A percentile compares a stretch with the other conserved stretches of the same genome.
Conservation (phyloP, 2,797 vertebrate genomes). For the Lacerta viridis region DNA sequence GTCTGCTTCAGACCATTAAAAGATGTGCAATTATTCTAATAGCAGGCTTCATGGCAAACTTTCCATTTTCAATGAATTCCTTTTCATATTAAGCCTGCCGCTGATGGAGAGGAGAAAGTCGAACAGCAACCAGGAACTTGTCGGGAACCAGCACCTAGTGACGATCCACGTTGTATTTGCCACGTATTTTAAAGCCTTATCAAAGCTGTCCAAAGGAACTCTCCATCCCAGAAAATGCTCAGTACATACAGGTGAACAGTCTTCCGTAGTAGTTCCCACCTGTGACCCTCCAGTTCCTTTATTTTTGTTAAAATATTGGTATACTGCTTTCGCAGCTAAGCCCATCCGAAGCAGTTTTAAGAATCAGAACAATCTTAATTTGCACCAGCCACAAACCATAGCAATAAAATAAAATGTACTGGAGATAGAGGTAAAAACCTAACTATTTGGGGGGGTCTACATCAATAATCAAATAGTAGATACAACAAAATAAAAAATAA, state of each 20-base stretch:
- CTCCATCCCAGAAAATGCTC: conserved; percentile 33
- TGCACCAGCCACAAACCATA: too few relatives aligned
- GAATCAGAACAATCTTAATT: too few relatives aligned
- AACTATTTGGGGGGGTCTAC: too few relatives aligned
- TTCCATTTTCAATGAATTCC: conserved; percentile 65
- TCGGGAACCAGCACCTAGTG: conserved; percentile 67
- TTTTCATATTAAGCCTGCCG: conserved; percentile 65
- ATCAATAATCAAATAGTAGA: too few relatives aligned
- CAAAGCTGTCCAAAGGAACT: conserved; percentile 50
- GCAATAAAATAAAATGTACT: too few relatives aligned
- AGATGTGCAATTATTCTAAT: conserved; percentile 79
- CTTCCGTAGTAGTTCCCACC: not conserved
- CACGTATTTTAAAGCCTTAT: conserved; percentile 61
- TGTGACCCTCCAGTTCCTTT: too few relatives aligned
- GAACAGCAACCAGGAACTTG: conserved; percentile 70
- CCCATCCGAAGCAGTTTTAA: too few relatives aligned
- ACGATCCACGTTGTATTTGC: conserved; percentile 68
- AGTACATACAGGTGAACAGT: not conserved
- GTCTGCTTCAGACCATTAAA: conserved; percentile 60
- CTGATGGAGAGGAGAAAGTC: conserved; percentile 5
- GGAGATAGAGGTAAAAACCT: too few relatives aligned
- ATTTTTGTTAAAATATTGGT: too few relatives aligned
- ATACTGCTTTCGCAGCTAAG: too few relatives aligned
- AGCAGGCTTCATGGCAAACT: conserved; percentile 61
- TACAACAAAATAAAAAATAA: too few relatives aligned